phyloP scores from a whole-genome alignment of 2,888 invertebrate species.

The Vesta saturnalis region DNA sequence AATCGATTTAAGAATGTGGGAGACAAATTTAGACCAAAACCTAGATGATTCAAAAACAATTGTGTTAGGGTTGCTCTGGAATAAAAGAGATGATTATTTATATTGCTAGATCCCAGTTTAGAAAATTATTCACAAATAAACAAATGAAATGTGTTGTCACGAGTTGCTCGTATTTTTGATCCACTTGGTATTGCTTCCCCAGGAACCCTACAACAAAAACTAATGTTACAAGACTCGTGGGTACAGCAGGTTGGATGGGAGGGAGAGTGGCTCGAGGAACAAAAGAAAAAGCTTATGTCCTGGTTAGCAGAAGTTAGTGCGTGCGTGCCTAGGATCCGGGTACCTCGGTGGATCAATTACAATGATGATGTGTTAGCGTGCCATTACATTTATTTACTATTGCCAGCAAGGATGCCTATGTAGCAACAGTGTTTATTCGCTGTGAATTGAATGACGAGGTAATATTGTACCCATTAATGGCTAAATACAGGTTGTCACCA shows the following conservation, averaged over 20 bases:
- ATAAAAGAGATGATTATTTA: neutral
- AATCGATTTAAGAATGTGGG: neutral
- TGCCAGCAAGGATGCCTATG: no score
- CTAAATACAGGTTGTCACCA: no score
- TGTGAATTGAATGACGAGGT: no score
- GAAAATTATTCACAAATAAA: neutral
- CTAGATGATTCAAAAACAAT: neutral
- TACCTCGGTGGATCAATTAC: neutral
- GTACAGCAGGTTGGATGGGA: neutral
- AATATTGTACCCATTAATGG: no score
- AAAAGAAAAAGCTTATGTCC: no score
- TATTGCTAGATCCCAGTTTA: neutral
- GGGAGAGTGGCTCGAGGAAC: neutral
- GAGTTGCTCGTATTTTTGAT: no score
- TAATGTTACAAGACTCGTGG: neutral
- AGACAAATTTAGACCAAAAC: no score
- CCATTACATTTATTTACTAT: no score
- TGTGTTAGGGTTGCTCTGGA: neutral
- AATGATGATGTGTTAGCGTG: neutral
- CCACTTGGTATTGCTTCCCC: neutral
- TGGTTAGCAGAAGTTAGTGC: neutral
- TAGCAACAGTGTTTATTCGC: no score
- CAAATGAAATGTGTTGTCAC: neutral
- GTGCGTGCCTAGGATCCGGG: neutral
- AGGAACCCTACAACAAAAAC: neutral